Evolutionary conservation across 2,797 vertebrate genomes (phyloP).

Genomic region (Lateolabrax maculatus): DNA sequence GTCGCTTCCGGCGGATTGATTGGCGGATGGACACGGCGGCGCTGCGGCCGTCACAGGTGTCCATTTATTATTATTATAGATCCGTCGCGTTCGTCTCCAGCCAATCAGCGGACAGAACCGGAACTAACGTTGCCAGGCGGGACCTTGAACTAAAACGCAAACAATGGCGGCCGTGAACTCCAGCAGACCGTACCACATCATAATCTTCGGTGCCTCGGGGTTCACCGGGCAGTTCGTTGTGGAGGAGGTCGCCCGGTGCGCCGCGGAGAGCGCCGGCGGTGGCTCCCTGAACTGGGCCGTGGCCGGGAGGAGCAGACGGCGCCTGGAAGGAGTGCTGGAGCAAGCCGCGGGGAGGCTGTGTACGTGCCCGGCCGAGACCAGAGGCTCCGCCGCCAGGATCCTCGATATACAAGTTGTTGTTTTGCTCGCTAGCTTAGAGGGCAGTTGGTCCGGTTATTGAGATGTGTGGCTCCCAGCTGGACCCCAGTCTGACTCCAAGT

Average conservation of each 20-base stretch:
- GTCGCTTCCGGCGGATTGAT: background rate
- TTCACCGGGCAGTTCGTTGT: constrained; percentile 90
- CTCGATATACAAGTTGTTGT: background rate
- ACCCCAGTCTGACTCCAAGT: background rate
- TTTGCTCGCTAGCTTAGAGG: background rate
- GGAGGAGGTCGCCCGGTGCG: constrained; percentile 86
- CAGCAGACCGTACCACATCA: constrained; percentile 79
- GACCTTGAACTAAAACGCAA: background rate
- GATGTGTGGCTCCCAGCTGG: background rate
- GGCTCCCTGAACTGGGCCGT: constrained; percentile 86
- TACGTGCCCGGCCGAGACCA: constrained; percentile 77
- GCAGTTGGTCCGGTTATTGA: background rate
- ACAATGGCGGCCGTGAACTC: constrained; percentile 77
- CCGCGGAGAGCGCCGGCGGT: constrained; percentile 56
- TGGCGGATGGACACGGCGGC: background rate
- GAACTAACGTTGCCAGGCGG: background rate
- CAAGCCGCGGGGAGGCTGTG: constrained; percentile 83
- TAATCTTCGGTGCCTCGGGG: constrained; percentile 90
- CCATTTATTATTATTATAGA: background rate
- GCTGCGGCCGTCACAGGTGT: background rate
- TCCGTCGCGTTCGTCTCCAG: no score
- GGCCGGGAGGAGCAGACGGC: constrained; percentile 86
- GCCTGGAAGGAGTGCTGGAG: constrained; percentile 84
- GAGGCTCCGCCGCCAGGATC: no score
- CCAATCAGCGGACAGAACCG: constrained; percentile 36